These are phyloP conservation scores for Batillaria attramentaria DNA, from an alignment of 1,140 invertebrate species.

Conservation along the genomic window DNA sequence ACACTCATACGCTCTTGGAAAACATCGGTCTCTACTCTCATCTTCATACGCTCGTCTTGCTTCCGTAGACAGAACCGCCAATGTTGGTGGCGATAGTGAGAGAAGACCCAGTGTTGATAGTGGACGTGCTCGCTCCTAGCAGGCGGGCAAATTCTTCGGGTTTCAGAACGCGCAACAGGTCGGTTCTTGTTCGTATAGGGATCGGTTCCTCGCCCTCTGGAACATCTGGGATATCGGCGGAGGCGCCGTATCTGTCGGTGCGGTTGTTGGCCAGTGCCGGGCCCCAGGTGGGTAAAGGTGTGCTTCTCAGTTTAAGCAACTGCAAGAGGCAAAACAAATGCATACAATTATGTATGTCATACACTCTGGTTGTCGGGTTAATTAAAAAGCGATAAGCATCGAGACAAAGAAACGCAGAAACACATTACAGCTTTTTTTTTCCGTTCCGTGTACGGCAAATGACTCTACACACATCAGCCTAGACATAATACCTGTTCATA, in stretches of 20 bases:
- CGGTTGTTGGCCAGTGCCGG: conserved; percentile 42
- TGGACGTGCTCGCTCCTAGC: conserved; percentile 33
- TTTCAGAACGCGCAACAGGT: neutral
- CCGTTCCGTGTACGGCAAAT: too few species aligned
- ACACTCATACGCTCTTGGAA: neutral
- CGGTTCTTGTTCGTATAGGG: neutral
- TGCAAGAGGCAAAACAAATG: conserved; percentile 15
- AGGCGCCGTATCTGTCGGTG: conserved; percentile 39
- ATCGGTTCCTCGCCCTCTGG: conserved; percentile 9
- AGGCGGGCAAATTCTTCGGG: conserved; percentile 31
- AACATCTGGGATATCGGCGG: conserved; percentile 37
- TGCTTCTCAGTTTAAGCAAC: conserved; percentile 44
- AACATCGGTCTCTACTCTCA: neutral
- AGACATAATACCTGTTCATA: too few species aligned
- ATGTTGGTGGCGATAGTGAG: conserved; percentile 32
- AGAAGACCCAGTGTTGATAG: conserved; percentile 36
- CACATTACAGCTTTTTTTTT: too few species aligned
- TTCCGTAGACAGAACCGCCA: conserved; percentile 32
- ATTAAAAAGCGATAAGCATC: too few species aligned
- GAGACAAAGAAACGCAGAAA: too few species aligned
- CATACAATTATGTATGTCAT: neutral
- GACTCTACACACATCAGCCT: too few species aligned
- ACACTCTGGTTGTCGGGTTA: too few species aligned
- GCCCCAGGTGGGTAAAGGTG: conserved; percentile 51
- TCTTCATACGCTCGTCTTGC: conserved; percentile 34